These are phyloP conservation scores for Cephalophus harveyi DNA, from an alignment of 2,113 vertebrate genomes.

Conservation along the genomic window DNA sequence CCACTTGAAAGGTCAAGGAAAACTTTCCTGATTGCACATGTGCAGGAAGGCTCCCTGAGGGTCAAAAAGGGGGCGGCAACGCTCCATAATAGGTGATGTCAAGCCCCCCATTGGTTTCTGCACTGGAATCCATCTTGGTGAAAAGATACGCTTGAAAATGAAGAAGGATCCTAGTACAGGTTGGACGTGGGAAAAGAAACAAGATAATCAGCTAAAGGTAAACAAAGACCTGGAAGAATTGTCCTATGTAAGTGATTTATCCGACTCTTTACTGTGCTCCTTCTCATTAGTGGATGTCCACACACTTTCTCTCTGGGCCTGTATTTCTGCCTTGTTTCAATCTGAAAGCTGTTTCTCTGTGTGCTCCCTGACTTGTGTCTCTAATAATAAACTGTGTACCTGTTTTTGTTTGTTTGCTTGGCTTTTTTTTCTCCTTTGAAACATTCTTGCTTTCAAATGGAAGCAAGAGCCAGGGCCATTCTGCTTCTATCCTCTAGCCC, in stretches of 20 bases:
- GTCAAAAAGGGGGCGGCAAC: not conserved
- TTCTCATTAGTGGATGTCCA: not conserved
- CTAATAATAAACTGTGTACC: not conserved
- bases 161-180: not conserved
- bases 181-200: not conserved
- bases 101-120: not conserved
- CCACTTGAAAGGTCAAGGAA: not conserved
- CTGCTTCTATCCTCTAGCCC: not conserved
- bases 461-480: not conserved
- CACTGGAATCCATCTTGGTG: not conserved
- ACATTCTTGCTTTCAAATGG: not conserved
- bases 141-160: not conserved
- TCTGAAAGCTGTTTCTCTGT: not conserved
- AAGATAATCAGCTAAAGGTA: not conserved
- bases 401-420: not conserved
- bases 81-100: not conserved
- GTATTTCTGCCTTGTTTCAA: not conserved
- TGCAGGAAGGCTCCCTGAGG: not conserved
- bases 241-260: not conserved
- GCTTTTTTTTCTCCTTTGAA: not conserved
- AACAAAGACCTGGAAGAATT: not conserved
- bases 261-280: fast-evolving
- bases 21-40: not conserved
- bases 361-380: not conserved
- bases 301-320: not conserved